Base-by-base conservation (phyloP, 1,140 invertebrate species). In the Glomeris maerens region DNA sequence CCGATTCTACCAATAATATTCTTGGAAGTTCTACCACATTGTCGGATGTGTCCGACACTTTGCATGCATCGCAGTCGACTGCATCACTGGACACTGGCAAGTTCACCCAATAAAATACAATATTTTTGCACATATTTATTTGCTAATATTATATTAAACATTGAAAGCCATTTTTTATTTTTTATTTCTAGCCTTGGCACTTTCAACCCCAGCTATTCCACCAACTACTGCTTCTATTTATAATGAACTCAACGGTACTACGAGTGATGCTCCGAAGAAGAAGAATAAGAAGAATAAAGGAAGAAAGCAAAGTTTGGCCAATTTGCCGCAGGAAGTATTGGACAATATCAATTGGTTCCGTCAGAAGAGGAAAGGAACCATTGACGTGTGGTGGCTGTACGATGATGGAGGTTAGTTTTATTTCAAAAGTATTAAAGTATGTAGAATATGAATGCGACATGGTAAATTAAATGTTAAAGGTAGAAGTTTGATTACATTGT, bases 381-480 rank as follows among this genome's bases (percentile, higher is more conserved):
- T 96, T 52, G 90, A 96, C 69, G 89, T 95, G 22, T 96, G 90
- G 85, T 96, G 92, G 93, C 66, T 96, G 44, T 96, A 94, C 68
- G 93, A 96, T 68, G 92, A 96, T 70, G 93, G 89, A 63, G 88
- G 86, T 75, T 62, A 66, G 5, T n/a, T n/a, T n/a, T n/a, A n/a
- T n/a, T n/a, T n/a, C n/a, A n/a, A n/a, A n/a, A n/a, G n/a, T n/a
- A n/a, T n/a, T n/a, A n/a, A n/a, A n/a, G n/a, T n/a, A n/a, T n/a
- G n/a, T n/a, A n/a, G n/a, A n/a, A n/a, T n/a, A n/a, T n/a, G n/a
- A n/a, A n/a, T n/a, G n/a, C n/a, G n/a, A n/a, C n/a, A n/a, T n/a
- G n/a, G n/a, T n/a, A n/a, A n/a, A n/a, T n/a, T n/a, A n/a, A n/a
- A n/a, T n/a, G n/a, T n/a, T n/a, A n/a, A n/a, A n/a, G n/a, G n/a